Conservation (phyloP, 1,140 invertebrate genomes). For the Drosophila oshimai region DNA sequence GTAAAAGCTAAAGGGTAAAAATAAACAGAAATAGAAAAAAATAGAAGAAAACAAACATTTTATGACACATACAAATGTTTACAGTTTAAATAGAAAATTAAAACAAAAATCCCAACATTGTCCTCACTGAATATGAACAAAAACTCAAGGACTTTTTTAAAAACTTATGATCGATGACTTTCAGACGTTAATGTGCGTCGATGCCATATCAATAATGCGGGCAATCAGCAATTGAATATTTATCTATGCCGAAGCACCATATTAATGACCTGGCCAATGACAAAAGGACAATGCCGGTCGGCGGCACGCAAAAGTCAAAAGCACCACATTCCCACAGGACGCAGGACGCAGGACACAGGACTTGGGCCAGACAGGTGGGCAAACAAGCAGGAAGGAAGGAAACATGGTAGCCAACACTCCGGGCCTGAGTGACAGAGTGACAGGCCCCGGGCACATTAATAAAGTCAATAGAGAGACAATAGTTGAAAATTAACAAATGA, state of each 20-base stretch:
- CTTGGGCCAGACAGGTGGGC: constrained; percentile 3
- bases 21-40: too few species aligned
- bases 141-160: too few species aligned
- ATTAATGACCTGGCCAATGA: constrained; percentile 52
- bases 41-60: too few species aligned
- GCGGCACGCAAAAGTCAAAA: constrained; percentile 50
- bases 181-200: not conserved
- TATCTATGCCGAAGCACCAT: not conserved
- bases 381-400: constrained; percentile 15
- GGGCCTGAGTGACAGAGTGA: constrained; percentile 30
- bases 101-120: too few species aligned
- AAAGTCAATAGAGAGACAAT: constrained; percentile 75
- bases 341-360: too few species aligned
- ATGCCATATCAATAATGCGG: constrained; percentile 19
- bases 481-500: constrained; percentile 80
- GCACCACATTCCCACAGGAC: constrained; percentile 9
- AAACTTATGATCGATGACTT: not conserved
- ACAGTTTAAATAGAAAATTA: not conserved
- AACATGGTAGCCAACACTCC: constrained; percentile 8
- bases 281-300: constrained; percentile 50
- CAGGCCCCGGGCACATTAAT: constrained; percentile 52
- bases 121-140: too few species aligned
- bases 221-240: constrained; percentile 23
- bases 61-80: too few species aligned
- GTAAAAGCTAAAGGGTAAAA: too few species aligned